Base-by-base conservation (phyloP, 2,797 vertebrate species). In the Anguilla marmorata region DNA sequence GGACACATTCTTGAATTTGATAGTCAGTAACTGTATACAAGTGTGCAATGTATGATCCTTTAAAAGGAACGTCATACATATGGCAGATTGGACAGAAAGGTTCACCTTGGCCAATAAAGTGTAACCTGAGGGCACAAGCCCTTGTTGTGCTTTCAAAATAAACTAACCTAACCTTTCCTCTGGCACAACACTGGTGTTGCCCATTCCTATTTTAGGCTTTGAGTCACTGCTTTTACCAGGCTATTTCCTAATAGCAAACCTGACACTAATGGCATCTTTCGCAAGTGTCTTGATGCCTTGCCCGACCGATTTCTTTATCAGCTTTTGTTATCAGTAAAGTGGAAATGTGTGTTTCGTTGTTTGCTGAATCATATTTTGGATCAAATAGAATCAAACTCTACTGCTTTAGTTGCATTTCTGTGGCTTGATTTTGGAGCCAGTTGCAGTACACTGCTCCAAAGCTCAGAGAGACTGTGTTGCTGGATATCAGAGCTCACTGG, bases 401-500 rank as follows among this genome's bases (percentile, higher is more conserved):
- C 72, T 33, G 72, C 2, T 76, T 72, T 16, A n/a, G 2, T 21
- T 48, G 19, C 6, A 2, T 50, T n/a, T 50, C 41, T 8, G 8
- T 82, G 41, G 5, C 45, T 48, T 82, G 21, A 50, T 8, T 48
- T 50, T 82, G 6, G 45, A 82, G 79, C 41, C 21, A 41, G 30
- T 16, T 41, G 74, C 37, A 45, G 33, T 41, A 21, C 16, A 12
- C 45, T 2, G 79, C 21, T 82, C 7, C 41, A 50, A 24, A 50
- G 45, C 6, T 50, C 21, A 82, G 45, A 50, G 3, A 21, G 21
- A 50, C 6, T 82, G 7, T 82, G 79, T 50, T 48, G 45, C 79
- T 82, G n/a, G 45, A 50, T 82, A 82, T n/a, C 79, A 48, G 79
- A 50, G 79, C 41, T 82, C 79, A 82, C 4, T 50, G 19, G 79